Percentiles rank a stretch among this genome's conserved stretches.
Evolutionary conservation across 1,140 invertebrate genomes (phyloP).

Genomic region (Drosophila tsacasi): DNA sequence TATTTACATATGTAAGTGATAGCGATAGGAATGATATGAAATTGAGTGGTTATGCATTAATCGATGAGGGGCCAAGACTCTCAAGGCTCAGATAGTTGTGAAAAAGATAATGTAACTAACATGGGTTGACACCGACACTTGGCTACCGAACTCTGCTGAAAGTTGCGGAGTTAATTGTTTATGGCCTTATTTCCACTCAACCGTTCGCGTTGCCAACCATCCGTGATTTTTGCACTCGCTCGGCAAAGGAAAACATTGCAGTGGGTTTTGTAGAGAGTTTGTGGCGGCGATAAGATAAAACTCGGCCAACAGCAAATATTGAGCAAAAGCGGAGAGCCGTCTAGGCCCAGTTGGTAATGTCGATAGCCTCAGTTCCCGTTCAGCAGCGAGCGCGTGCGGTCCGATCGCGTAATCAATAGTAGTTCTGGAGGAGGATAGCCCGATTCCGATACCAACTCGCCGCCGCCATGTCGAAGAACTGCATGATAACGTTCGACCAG

Average conservation of each 20-base stretch:
- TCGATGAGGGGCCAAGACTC: conserved; percentile 9
- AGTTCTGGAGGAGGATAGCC: conserved; percentile 4
- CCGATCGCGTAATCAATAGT: background rate
- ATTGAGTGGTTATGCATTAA: background rate
- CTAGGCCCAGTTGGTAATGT: conserved; percentile 5
- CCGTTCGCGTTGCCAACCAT: conserved; percentile 15
- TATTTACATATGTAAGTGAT: conserved; percentile 59
- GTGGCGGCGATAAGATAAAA: conserved; percentile 47
- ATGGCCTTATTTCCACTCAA: conserved; percentile 23
- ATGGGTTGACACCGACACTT: too few species aligned
- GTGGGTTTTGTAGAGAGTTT: conserved; percentile 42
- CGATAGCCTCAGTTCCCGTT: conserved; percentile 52
- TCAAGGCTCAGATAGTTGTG: conserved; percentile 8
- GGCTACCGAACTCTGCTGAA: conserved; percentile 5
- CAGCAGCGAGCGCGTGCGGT: conserved; percentile 52
- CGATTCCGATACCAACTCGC: background rate
- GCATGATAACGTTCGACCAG: conserved; percentile 86
- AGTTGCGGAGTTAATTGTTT: background rate
- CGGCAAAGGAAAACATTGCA: conserved; percentile 15
- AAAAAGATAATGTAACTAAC: background rate
- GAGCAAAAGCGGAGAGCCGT: conserved; percentile 15
- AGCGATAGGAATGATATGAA: background rate
- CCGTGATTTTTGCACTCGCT: conserved; percentile 11
- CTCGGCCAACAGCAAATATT: conserved; percentile 7
- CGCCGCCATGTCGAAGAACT: conserved; percentile 72